These are phyloP conservation scores for Chromobotia macracanthus DNA, from an alignment of 2,797 vertebrate species.

Conservation along the genomic window DNA sequence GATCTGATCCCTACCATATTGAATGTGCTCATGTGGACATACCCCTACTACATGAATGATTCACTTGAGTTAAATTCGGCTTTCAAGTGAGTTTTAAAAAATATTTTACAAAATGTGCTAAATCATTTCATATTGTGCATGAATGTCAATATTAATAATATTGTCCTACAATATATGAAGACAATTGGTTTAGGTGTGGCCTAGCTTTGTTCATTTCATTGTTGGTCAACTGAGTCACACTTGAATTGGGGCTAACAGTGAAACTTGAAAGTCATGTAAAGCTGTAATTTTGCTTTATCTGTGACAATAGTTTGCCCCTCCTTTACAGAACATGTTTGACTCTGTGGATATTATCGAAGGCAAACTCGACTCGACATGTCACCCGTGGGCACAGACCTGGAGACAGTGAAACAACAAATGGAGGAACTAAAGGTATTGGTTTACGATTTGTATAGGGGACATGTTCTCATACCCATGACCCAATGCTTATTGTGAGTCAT, in stretches of 20 bases:
- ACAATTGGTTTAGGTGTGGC: no score
- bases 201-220: constrained; percentile 29
- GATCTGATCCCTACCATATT: constrained; percentile 10
- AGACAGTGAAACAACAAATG: constrained; percentile 98
- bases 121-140: no score
- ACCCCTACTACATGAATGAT: not conserved
- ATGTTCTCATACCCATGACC: no score
- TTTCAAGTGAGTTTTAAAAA: no score
- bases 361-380: constrained; percentile 95
- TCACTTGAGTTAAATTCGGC: no score
- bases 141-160: no score
- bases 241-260: constrained; percentile 45
- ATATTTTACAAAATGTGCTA: no score
- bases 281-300: constrained; percentile 56
- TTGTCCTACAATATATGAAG: no score
- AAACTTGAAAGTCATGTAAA: constrained; percentile 61
- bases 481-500: constrained; percentile 4
- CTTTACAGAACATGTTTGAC: constrained; percentile 92
- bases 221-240: constrained; percentile 18
- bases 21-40: not conserved
- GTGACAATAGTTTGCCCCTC: no score
- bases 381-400: constrained; percentile 94
- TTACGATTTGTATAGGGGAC: no score
- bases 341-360: constrained; percentile 94
- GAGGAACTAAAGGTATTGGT: constrained; percentile 91